These are phyloP conservation scores for Lobophora halterata DNA, from an alignment of 2,888 invertebrate genomes.

Conservation along the genomic window DNA sequence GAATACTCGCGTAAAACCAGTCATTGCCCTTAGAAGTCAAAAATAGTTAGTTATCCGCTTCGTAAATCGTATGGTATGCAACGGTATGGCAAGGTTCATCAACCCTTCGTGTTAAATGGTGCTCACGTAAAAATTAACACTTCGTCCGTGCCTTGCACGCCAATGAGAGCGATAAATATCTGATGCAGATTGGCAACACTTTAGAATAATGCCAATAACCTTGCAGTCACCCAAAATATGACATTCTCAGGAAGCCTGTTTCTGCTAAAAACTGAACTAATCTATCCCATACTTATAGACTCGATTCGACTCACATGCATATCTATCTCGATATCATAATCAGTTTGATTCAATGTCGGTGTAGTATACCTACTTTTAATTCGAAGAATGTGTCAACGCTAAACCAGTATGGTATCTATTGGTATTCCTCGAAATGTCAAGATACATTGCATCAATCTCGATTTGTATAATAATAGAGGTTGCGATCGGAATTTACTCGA, in stretches of 20 bases:
- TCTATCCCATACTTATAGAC: too few relatives aligned
- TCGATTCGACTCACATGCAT: too few relatives aligned
- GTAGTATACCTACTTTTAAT: too few relatives aligned
- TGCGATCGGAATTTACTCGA: conserved; percentile 3
- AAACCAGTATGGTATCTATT: too few relatives aligned
- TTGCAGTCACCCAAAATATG: background rate
- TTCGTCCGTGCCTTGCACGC: conserved; percentile 44
- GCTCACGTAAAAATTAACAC: conserved; percentile 63
- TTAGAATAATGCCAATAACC: background rate
- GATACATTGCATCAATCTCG: conserved; percentile 13
- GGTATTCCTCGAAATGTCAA: conserved; percentile 8
- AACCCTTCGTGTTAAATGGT: conserved; percentile 52
- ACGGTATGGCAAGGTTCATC: conserved; percentile 60
- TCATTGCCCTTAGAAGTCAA: conserved; percentile 32
- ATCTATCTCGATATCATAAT: too few relatives aligned
- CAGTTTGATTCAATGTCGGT: too few relatives aligned
- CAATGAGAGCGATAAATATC: conserved; percentile 20
- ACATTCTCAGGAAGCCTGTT: too few relatives aligned
- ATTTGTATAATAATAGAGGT: conserved; percentile 9
- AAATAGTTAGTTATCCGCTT: conserved; percentile 34
- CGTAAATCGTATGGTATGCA: conserved; percentile 37
- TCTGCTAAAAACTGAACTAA: too few relatives aligned
- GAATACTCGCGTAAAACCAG: conserved; percentile 25
- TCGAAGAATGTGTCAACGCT: too few relatives aligned
- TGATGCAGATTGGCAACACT: conserved; percentile 5